A percentile compares a stretch with the other conserved stretches of the same genome.
Conservation (phyloP, 2,888 invertebrate genomes). For the Camponotus fellah region DNA sequence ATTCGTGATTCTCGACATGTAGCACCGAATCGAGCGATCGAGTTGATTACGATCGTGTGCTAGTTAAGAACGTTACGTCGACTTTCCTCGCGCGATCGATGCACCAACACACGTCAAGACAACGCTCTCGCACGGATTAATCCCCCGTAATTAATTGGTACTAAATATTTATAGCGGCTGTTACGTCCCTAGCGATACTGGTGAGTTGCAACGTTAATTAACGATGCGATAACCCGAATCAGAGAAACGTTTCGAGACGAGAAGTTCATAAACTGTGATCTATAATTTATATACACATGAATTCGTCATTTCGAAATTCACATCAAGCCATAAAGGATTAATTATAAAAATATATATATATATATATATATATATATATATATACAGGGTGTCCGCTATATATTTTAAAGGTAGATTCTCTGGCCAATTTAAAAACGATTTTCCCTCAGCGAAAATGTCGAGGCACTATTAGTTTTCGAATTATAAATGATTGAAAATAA, state of each 20-base stretch:
- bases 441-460: too few relatives aligned
- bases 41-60: slow-evolving; percentile 43
- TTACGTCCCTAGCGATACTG: background rate
- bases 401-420: too few relatives aligned
- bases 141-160: slow-evolving; percentile 29
- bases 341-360: background rate
- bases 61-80: slow-evolving; percentile 40
- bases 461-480: too few relatives aligned
- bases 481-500: too few relatives aligned
- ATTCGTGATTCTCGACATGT: slow-evolving; percentile 39
- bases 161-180: slow-evolving; percentile 28
- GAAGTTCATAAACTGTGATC: slow-evolving; percentile 7
- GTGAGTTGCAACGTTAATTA: slow-evolving; percentile 5
- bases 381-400: too few relatives aligned
- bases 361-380: too few relatives aligned
- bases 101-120: slow-evolving; percentile 10
- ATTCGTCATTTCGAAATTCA: background rate
- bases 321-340: background rate
- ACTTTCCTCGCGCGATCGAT: slow-evolving; percentile 23
- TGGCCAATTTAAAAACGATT: too few relatives aligned
- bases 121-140: background rate
- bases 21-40: slow-evolving; percentile 44
- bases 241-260: slow-evolving; percentile 18
- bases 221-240: slow-evolving; percentile 5
- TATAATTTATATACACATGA: background rate